Conservation (phyloP, 2,888 invertebrate genomes). For the Pollenia amentaria region DNA sequence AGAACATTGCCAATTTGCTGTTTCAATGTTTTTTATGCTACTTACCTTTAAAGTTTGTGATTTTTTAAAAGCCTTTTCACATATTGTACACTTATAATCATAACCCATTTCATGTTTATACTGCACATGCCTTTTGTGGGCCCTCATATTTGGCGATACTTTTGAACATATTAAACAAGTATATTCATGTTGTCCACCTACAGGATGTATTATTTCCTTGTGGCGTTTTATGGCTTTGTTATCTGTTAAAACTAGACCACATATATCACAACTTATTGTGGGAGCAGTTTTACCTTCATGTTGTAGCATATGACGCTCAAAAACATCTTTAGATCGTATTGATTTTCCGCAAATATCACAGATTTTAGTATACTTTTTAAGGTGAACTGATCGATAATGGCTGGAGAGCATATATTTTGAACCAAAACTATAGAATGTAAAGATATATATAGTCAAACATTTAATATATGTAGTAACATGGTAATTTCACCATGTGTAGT, state of each 20-base stretch:
- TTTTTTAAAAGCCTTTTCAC: slow-evolving; percentile 82
- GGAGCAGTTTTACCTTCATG: slow-evolving; percentile 79
- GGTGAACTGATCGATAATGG: slow-evolving; percentile 80
- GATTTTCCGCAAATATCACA: slow-evolving; percentile 83
- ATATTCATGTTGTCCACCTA: slow-evolving; percentile 79
- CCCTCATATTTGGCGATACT: slow-evolving; percentile 80
- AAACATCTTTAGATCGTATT: slow-evolving; percentile 79
- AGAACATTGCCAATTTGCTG: too few relatives aligned
- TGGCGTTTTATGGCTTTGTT: slow-evolving; percentile 82
- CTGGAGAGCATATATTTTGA: slow-evolving; percentile 79
- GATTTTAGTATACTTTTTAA: slow-evolving; percentile 81
- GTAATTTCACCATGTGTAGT: background rate
- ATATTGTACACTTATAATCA: slow-evolving; percentile 81
- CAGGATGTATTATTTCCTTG: slow-evolving; percentile 81
- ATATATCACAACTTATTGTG: slow-evolving; percentile 80
- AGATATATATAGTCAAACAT: background rate
- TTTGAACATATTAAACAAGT: slow-evolving; percentile 80
- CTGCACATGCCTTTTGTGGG: slow-evolving; percentile 81
- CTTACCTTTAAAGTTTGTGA: slow-evolving; percentile 81
- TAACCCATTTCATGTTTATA: slow-evolving; percentile 81
- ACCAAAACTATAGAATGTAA: slow-evolving; percentile 78
- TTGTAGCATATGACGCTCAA: slow-evolving; percentile 81
- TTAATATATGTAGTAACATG: background rate
- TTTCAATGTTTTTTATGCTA: background rate
- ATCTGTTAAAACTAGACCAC: slow-evolving; percentile 79